These are phyloP conservation scores for Proteles cristata DNA, from an alignment of 2,113 vertebrate genomes.

Conservation along the genomic window DNA sequence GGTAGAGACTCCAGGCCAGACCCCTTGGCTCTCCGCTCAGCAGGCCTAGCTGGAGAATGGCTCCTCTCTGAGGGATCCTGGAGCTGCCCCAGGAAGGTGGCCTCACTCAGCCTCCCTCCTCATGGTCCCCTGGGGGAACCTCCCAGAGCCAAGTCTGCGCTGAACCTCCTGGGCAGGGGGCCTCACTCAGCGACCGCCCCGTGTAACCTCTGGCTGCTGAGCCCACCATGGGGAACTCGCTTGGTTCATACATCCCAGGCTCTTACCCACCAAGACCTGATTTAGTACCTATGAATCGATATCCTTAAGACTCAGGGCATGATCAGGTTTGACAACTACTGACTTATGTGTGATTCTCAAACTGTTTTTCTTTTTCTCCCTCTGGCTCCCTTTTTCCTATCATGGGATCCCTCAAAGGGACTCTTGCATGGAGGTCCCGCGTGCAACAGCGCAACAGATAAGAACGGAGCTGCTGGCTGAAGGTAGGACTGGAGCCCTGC, in stretches of 20 bases:
- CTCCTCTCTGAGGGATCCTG: background rate
- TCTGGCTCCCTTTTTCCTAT: background rate
- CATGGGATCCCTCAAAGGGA: background rate
- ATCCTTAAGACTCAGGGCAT: background rate
- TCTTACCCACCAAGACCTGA: background rate
- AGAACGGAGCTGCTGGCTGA: background rate
- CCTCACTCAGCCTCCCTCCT: too few species aligned
- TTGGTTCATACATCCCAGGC: background rate
- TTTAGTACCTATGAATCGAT: background rate
- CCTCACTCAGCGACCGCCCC: accelerated
- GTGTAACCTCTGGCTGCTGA: accelerated
- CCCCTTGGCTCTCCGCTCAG: background rate
- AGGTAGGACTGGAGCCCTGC: background rate
- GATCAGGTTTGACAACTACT: background rate
- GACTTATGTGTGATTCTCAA: background rate
- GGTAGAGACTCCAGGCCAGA: accelerated
- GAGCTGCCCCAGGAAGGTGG: background rate
- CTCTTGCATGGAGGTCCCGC: background rate
- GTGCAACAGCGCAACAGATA: accelerated
- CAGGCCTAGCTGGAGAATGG: background rate
- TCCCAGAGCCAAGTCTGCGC: background rate
- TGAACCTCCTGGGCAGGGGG: accelerated
- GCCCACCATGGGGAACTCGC: accelerated
- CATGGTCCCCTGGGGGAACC: background rate
- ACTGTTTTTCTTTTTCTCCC: accelerated